Conservation (phyloP, 2,113 vertebrate species). For the Rhinogobius similis region DNA sequence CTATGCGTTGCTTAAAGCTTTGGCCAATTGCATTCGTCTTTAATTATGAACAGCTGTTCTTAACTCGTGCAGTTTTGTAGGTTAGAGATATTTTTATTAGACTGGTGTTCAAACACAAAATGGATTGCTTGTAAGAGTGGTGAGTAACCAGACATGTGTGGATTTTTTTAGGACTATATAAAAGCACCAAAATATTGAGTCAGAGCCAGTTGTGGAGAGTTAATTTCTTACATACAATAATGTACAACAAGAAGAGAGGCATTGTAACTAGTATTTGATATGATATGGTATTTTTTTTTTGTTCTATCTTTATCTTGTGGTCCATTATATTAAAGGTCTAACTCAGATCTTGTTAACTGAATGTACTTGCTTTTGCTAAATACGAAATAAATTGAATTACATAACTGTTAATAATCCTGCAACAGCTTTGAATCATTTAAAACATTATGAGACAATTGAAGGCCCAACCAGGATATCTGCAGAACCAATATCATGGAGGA, state of each 20-base stretch:
- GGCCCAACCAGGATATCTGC: too few species aligned
- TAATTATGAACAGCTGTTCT: conserved; percentile 73
- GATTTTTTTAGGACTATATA: conserved; percentile 39
- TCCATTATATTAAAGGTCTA: neutral
- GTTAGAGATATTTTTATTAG: conserved; percentile 73
- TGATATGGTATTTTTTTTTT: too few species aligned
- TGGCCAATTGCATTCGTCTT: conserved; percentile 68
- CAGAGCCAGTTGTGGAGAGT: neutral
- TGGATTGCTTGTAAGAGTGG: conserved; percentile 59
- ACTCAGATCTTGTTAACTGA: neutral
- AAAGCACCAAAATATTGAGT: neutral
- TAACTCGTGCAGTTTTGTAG: conserved; percentile 76
- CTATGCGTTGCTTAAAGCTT: conserved; percentile 27
- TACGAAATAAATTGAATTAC: too few species aligned
- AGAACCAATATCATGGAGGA: too few species aligned
- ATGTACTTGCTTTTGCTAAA: too few species aligned
- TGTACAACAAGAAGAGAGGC: neutral
- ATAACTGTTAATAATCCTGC: too few species aligned
- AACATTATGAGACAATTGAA: too few species aligned
- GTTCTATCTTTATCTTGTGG: neutral
- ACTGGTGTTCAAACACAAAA: conserved; percentile 75
- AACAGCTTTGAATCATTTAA: too few species aligned
- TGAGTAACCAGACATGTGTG: conserved; percentile 69
- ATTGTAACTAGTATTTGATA: neutral
- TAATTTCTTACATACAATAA: neutral